These are phyloP conservation scores for Schizotus pectinicornis DNA, from an alignment of 2,888 invertebrate genomes.

Conservation along the genomic window DNA sequence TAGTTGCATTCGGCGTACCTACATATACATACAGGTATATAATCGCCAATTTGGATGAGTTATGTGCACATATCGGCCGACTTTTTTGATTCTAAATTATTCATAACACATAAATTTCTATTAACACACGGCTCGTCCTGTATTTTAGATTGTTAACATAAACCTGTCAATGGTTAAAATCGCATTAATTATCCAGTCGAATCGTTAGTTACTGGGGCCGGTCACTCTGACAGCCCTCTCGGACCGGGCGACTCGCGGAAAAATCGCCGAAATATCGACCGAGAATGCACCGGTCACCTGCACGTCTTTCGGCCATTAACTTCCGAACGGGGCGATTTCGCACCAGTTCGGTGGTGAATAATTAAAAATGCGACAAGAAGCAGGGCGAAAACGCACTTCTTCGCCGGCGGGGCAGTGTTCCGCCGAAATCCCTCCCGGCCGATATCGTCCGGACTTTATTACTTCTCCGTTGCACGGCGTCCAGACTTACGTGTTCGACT, in stretches of 20 bases:
- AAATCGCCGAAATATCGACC: too few relatives aligned
- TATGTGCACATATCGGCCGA: constrained; percentile 50
- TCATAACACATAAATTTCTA: constrained; percentile 55
- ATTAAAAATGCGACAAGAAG: constrained; percentile 18
- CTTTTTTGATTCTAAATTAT: constrained; percentile 52
- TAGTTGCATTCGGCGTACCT: constrained; percentile 50
- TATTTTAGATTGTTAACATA: constrained; percentile 55
- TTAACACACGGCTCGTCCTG: constrained; percentile 50
- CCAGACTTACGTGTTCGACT: constrained; percentile 32
- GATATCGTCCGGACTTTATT: constrained; percentile 39
- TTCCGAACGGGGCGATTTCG: too few relatives aligned
- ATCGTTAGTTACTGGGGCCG: constrained; percentile 36
- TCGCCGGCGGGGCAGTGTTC: constrained; percentile 9
- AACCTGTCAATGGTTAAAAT: constrained; percentile 55
- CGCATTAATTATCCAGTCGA: constrained; percentile 50
- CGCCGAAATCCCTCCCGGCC: constrained; percentile 32
- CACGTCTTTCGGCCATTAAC: too few relatives aligned
- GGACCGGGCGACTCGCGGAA: not conserved
- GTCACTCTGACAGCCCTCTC: constrained; percentile 1
- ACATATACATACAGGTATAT: constrained; percentile 44
- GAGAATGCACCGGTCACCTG: too few relatives aligned
- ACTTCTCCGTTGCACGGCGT: constrained; percentile 30
- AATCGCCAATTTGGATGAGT: constrained; percentile 56
- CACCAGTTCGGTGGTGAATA: not conserved
- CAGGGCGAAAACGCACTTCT: constrained; percentile 13